phyloP scores from a whole-genome alignment of 2,113 vertebrate genomes.

The Peromyscus polionotus region DNA sequence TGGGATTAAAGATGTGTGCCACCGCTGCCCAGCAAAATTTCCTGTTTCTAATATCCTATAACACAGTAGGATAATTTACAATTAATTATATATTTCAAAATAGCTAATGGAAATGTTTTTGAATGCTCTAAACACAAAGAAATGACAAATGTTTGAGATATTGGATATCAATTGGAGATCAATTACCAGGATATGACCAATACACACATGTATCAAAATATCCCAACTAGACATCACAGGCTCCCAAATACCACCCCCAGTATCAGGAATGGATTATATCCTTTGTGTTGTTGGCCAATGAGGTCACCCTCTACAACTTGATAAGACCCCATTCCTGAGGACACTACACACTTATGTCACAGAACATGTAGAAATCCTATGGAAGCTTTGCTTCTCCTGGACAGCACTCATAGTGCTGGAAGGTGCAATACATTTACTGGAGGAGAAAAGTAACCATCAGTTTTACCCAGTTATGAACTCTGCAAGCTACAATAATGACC shows the following conservation, averaged over 20 bases:
- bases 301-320: background rate
- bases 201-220: background rate
- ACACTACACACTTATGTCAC: background rate
- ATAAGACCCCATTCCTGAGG: background rate
- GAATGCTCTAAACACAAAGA: background rate
- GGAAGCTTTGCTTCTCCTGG: background rate
- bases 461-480: background rate
- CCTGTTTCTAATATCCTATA: background rate
- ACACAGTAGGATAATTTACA: background rate
- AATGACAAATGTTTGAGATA: background rate
- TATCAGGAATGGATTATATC: background rate
- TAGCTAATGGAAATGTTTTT: background rate
- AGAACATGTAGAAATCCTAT: background rate
- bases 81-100: background rate
- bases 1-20: too few species aligned
- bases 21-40: background rate
- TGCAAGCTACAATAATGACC: background rate
- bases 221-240: background rate
- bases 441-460: too few species aligned
- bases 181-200: background rate
- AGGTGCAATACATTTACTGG: background rate
- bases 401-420: background rate
- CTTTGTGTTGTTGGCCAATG: background rate
- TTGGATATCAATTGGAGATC: background rate
- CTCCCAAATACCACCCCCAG: background rate